phyloP scores from a whole-genome alignment of 2,113 vertebrate genomes.

The Callipepla californica region DNA sequence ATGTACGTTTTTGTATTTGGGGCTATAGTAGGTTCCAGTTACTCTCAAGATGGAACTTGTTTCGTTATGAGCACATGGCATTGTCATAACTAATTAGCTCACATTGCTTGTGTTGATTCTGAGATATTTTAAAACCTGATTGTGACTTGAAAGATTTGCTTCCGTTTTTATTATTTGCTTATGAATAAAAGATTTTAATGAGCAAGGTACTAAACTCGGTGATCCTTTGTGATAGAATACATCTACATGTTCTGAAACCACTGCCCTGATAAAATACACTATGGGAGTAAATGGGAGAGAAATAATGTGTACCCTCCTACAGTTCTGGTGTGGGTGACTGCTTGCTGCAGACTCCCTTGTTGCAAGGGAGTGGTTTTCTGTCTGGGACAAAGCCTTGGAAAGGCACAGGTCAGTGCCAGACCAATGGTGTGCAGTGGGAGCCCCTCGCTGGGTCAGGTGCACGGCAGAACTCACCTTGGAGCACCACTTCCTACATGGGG shows the following conservation, averaged over 20 bases:
- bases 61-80: background rate
- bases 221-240: background rate
- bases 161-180: constrained; percentile 2
- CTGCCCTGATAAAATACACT: background rate
- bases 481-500: background rate
- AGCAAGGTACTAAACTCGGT: background rate
- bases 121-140: background rate
- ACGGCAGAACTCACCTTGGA: background rate
- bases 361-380: background rate
- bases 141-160: background rate
- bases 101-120: constrained; percentile 31
- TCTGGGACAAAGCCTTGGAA: background rate
- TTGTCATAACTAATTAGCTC: constrained; percentile 15
- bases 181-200: constrained; percentile 65
- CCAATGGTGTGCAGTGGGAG: rapidly evolving
- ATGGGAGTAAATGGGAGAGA: background rate
- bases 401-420: background rate
- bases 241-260: background rate
- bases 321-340: background rate
- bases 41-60: background rate
- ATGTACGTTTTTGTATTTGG: background rate
- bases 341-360: rapidly evolving
- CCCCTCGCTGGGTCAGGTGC: background rate
- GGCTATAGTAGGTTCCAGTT: background rate
- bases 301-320: background rate